A percentile compares a stretch with the other conserved stretches of the same genome.
Evolutionary conservation across 2,797 vertebrate genomes (phyloP).

Genomic region (Aythya fuligula): DNA sequence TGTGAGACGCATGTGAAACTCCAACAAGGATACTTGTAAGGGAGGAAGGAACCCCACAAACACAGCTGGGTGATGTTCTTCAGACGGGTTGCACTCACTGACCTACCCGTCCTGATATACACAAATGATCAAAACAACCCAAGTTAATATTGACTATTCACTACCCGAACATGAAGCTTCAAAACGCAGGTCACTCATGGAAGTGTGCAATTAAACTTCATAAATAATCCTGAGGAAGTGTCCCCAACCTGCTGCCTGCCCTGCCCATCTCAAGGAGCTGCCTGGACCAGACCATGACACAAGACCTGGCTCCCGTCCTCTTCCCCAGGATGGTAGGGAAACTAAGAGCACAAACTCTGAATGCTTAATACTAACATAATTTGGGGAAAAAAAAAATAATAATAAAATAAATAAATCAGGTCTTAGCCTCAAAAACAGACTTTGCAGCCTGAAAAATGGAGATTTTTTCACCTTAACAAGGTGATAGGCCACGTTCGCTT

Average conservation of each 20-base stretch:
- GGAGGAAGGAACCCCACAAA: not conserved
- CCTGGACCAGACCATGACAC: fast-evolving
- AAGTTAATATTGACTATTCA: fast-evolving
- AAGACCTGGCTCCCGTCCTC: not conserved
- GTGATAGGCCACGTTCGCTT: fast-evolving
- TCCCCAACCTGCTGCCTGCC: not conserved
- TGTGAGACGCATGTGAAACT: no score
- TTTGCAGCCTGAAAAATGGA: not conserved
- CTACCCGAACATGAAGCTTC: fast-evolving
- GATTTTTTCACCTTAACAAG: not conserved
- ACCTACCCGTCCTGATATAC: not conserved
- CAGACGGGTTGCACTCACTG: not conserved
- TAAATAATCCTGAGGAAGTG: not conserved
- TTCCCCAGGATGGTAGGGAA: not conserved
- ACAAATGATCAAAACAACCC: not conserved
- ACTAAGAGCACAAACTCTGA: not conserved
- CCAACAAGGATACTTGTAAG: not conserved
- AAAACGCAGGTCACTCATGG: no score
- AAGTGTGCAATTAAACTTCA: not conserved
- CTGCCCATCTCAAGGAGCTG: not conserved
- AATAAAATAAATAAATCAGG: not conserved
- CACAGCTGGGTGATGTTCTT: no score
- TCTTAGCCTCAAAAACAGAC: not conserved
- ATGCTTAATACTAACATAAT: not conserved
- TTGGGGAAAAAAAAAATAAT: not conserved